A percentile compares a stretch with the other conserved stretches of the same genome.
phyloP scores from a whole-genome alignment of 53 echinoderm and acorn worm species.

The Hippasteria phrygiana region DNA sequence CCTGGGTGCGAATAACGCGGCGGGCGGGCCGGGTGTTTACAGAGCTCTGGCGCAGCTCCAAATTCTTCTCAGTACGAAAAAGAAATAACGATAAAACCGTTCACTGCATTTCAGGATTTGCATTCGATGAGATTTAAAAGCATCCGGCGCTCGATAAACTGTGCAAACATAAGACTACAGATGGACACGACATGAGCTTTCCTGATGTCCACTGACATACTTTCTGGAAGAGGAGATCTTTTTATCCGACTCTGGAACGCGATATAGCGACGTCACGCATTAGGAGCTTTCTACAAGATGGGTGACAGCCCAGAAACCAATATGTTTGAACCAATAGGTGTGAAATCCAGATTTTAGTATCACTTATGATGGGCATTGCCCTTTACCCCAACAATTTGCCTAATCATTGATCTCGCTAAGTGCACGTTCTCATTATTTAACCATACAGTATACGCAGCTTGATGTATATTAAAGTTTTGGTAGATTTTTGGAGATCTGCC shows the following conservation, averaged over 20 bases:
- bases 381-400: no score
- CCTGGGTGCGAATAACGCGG: slow-evolving; percentile 32
- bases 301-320: no score
- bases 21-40: background rate
- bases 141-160: background rate
- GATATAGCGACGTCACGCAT: background rate
- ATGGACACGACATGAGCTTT: background rate
- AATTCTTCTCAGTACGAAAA: background rate
- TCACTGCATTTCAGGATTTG: background rate
- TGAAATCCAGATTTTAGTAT: no score
- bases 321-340: no score
- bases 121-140: background rate
- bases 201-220: background rate
- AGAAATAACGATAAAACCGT: background rate
- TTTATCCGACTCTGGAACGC: background rate
- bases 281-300: no score
- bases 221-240: background rate
- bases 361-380: no score
- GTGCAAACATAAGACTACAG: background rate
- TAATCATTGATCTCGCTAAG: no score
- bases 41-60: background rate
- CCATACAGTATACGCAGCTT: no score
- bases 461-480: no score
- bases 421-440: no score
- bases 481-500: no score